Base-by-base conservation (phyloP, 2,888 invertebrate species). In the Acronicta leporina region DNA sequence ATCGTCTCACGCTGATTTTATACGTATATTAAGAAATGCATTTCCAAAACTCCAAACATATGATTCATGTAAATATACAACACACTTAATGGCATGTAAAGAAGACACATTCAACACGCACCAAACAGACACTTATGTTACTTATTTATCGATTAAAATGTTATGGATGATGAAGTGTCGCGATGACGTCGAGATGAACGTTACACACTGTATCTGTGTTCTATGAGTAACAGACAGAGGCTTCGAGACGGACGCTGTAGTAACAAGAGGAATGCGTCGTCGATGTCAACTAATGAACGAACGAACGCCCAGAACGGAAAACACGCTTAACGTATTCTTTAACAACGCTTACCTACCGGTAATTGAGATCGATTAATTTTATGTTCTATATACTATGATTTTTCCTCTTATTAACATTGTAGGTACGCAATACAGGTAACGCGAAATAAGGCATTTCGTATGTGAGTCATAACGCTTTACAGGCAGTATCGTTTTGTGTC, bases 321-420 rank as follows among this genome's bases (percentile, higher is more conserved):
- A 81, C 79, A 83, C 80, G 82, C 86, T 84, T 86, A 87, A 82
- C 80, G 85, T 85, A 88, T 79, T 84, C 75, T 84, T 87, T 82
- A 89, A 89, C 85, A 88, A 89, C 86, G 87, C 92, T 92, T 91
- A 92, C 81, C 85, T 91, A 92, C 81, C 85, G 89, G 85, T 92
- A 89, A 90, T 89, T 94, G 93, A 94, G 94, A 94, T 94, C 94
- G 90, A 88, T 89, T 88, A 87, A 87, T 88, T 91, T 90, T 87
- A 91, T 82, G 79, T 84, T 90, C 87, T 91, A 92, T 90, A 90
- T 84, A 89, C 87, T 92, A 91, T 90, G 84, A 83, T 84, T 88
- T n/a, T 87, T 84, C 82, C 85, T 86, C 81, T 84, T 85, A 78
- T 86, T 86, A 89, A 90, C 88, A 89, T 89, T 87, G 89, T 88